These are phyloP conservation scores for Eupithecia subfuscata DNA, from an alignment of 2,888 invertebrate species.

Conservation along the genomic window DNA sequence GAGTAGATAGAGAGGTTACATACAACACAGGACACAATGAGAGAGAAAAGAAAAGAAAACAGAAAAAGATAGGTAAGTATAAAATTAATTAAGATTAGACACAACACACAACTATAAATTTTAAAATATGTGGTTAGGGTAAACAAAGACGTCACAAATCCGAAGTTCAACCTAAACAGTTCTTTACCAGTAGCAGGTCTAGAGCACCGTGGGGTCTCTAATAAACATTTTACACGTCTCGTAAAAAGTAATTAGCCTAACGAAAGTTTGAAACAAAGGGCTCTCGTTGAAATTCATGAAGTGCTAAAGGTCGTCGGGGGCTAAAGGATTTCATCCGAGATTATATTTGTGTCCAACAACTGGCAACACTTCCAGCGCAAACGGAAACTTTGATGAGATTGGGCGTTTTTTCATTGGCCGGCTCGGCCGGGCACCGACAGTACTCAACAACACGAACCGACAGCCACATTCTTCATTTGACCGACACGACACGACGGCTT, in stretches of 20 bases:
- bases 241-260: conserved; percentile 7
- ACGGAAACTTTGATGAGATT: conserved; percentile 32
- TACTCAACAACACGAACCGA: no score
- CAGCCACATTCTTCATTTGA: no score
- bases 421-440: no score
- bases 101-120: no score
- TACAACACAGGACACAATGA: no score
- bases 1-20: no score
- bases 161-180: background rate
- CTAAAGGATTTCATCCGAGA: conserved; percentile 30
- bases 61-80: no score
- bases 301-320: conserved; percentile 18
- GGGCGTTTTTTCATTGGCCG: no score
- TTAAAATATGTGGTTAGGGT: background rate
- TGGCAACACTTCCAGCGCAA: conserved; percentile 22
- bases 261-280: conserved; percentile 32
- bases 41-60: no score
- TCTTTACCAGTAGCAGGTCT: background rate
- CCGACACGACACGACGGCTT: no score
- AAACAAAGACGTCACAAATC: background rate
- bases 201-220: background rate
- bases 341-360: conserved; percentile 26
- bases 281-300: conserved; percentile 19
- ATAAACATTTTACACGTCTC: background rate
- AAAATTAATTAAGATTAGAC: no score